Evolutionary conservation across 2,888 invertebrate genomes (phyloP), one percentile per base, ranked within the genome.

Genomic region (Drosophila atroscutellata): DNA sequence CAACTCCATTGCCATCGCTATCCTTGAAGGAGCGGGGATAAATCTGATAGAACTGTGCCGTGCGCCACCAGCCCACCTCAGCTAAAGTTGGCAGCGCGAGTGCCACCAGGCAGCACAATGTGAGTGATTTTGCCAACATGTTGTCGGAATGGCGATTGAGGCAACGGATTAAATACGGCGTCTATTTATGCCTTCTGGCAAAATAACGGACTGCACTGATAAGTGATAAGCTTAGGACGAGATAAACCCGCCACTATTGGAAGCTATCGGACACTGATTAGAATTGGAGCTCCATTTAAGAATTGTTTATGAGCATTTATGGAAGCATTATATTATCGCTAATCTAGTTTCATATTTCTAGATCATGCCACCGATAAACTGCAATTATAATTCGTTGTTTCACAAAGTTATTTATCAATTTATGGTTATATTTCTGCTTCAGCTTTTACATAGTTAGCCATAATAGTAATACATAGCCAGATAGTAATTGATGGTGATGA

Each of bases 1-100:
- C 98, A 26, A 96, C 93, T 18, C 98, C 98, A 92, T 98, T 96
- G 0, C 95, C 96, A 91, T 97, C 94, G 57, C 95, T 95, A 91
- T 99, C 99, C 91, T 95, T 95, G 93, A 97, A 98, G 0, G 98
- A 97, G 75, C 97, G 94, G 0, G 97, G 96, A 91, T 97, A 97
- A 74, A 98, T 96, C 93, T 98, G 97, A 93, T 99, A 98, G 69
- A 97, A 94, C 2, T 95, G 94, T 34, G 95, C 95, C 56, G 95
- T 95, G 89, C 97, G 94, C 96, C 97, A 98, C 98, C 98, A 98
- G 56, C 84, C 84, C 49, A 52, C 59, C 49, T 74, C 79, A 32
- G 80, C 80, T 42, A 78, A 24, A 0, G 75, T 54, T 51, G 83
- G 81, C 63, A 80, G 60, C 5, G 52, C 67, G 13, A 89, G 47